These are phyloP conservation scores for Thamnophis elegans DNA, from an alignment of 2,797 vertebrate species.

Conservation along the genomic window DNA sequence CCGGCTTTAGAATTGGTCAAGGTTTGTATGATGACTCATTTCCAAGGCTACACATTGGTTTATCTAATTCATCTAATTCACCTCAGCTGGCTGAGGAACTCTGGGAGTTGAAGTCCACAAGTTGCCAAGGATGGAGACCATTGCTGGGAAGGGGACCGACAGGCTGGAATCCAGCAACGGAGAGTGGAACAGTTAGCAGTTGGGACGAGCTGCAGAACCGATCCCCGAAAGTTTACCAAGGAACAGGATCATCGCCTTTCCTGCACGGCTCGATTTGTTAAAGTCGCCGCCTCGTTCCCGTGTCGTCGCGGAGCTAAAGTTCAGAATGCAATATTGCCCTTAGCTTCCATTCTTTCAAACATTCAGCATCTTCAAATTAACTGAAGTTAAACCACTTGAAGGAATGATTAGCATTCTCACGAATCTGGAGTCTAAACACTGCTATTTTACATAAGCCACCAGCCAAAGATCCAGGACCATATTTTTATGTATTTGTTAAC, in stretches of 20 bases:
- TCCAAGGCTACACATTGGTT: background rate
- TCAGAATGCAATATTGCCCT: background rate
- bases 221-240: no score
- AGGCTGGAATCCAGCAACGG: background rate
- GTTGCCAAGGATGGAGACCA: no score
- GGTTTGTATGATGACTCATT: background rate
- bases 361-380: background rate
- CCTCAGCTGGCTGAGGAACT: no score
- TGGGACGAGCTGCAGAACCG: rapidly evolving
- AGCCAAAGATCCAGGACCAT: background rate
- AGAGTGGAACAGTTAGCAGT: rapidly evolving
- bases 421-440: background rate
- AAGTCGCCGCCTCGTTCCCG: background rate
- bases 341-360: background rate
- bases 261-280: no score
- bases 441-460: background rate
- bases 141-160: no score
- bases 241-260: no score
- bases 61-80: background rate
- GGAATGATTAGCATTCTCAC: background rate
- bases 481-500: background rate
- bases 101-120: no score
- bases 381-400: background rate
- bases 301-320: background rate
- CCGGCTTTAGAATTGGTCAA: background rate